Evolutionary conservation across 1,140 invertebrate genomes (phyloP).

Genomic region (Capitella teleta): DNA sequence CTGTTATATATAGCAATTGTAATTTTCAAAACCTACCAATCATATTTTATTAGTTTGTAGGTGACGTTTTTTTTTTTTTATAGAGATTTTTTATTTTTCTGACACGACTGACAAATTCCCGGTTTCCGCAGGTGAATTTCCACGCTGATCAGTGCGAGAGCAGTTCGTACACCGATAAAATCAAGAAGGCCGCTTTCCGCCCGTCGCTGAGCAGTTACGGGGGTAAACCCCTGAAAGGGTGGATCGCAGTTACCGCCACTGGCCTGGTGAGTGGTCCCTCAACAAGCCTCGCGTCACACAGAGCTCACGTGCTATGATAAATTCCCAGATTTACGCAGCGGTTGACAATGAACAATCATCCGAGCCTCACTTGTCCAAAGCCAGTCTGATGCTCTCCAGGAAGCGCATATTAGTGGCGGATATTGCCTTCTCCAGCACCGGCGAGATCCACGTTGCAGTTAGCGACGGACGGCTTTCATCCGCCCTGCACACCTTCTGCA

Average conservation of each 20-base stretch:
- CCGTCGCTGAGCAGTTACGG: constrained; percentile 78
- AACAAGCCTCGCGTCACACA: neutral
- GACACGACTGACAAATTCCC: constrained; percentile 1
- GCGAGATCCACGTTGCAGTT: constrained; percentile 66
- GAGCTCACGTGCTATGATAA: neutral
- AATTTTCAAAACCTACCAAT: neutral
- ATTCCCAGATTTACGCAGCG: neutral
- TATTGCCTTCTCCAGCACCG: constrained; percentile 47
- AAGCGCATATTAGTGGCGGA: constrained; percentile 63
- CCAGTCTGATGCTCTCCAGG: constrained; percentile 43
- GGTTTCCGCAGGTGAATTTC: constrained; percentile 23
- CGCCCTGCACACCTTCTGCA: constrained; percentile 63
- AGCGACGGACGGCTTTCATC: constrained; percentile 55
- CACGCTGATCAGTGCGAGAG: constrained; percentile 33
- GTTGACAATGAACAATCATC: neutral
- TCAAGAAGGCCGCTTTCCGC: constrained; percentile 59
- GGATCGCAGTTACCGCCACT: constrained; percentile 66
- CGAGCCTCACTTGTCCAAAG: neutral
- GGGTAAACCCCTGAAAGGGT: constrained; percentile 67
- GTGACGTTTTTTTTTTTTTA: neutral
- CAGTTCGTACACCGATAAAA: constrained; percentile 70
- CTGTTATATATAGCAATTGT: neutral
- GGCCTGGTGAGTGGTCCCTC: constrained; percentile 53
- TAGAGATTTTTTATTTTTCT: constrained; percentile 1
- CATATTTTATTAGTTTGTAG: neutral